phyloP scores from a whole-genome alignment of 2,888 invertebrate species.

The Acutogordius australiensis region DNA sequence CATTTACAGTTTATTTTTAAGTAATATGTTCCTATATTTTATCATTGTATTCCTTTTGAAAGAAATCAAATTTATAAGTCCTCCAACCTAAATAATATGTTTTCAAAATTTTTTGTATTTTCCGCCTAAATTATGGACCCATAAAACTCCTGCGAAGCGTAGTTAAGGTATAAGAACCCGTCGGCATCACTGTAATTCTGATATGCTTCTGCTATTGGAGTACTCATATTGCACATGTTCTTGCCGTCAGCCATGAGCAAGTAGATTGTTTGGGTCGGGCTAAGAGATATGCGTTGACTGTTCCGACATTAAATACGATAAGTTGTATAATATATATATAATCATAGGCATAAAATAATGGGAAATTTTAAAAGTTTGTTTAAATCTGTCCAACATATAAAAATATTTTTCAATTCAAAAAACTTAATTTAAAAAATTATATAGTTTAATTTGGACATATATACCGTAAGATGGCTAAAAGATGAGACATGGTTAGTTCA shows the following conservation, averaged over 20 bases:
- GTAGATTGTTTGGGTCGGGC: conserved; percentile 43
- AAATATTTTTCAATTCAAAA: no score
- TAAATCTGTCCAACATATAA: no score
- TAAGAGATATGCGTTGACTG: conserved; percentile 34
- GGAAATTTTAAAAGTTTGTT: no score
- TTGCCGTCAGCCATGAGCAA: conserved; percentile 50
- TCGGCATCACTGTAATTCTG: conserved; percentile 40
- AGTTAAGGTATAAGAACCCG: conserved; percentile 58
- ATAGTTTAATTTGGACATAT: not conserved
- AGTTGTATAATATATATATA: no score
- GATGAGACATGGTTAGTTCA: conserved; percentile 60
- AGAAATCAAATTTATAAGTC: no score
- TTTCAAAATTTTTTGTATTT: no score
- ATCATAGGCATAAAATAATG: no score
- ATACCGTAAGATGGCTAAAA: conserved; percentile 53
- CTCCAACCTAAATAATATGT: no score
- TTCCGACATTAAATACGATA: conserved; percentile 15
- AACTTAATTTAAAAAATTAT: conserved; percentile 9
- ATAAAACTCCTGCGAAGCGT: conserved; percentile 63
- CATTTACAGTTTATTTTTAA: no score
- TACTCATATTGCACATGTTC: conserved; percentile 41
- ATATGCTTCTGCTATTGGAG: conserved; percentile 51
- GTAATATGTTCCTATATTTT: no score
- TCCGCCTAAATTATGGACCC: no score
- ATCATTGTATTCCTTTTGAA: no score